phyloP scores from a whole-genome alignment of 64 coral and sea anemone species.

The Pachyseris speciosa region DNA sequence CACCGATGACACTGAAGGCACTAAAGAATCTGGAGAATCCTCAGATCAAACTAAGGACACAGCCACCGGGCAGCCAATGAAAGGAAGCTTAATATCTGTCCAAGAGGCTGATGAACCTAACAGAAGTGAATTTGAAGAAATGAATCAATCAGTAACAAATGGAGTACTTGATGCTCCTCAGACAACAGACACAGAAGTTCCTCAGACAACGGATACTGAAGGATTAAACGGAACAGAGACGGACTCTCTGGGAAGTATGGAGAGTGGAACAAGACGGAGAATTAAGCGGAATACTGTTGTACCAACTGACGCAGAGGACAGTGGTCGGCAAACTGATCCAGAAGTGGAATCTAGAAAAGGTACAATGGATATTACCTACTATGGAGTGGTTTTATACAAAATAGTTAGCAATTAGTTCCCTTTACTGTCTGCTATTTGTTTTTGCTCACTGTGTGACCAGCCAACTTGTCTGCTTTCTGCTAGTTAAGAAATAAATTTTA shows the following conservation, averaged over 20 bases:
- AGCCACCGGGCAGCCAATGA: slow-evolving; percentile 21
- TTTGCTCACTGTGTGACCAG: no score
- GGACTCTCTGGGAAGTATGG: slow-evolving; percentile 86
- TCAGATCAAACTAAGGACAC: slow-evolving; percentile 47
- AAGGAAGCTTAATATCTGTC: slow-evolving; percentile 94
- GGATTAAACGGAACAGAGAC: slow-evolving; percentile 86
- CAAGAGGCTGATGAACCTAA: slow-evolving; percentile 80
- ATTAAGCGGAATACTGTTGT: slow-evolving; percentile 94
- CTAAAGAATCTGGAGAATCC: slow-evolving; percentile 71
- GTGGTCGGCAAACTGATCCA: slow-evolving; percentile 74
- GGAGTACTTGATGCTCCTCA: slow-evolving; percentile 25
- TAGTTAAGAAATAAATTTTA: no score
- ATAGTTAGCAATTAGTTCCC: no score
- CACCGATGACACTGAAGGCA: slow-evolving; percentile 79
- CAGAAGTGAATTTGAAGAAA: slow-evolving; percentile 53
- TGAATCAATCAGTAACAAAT: slow-evolving; percentile 34
- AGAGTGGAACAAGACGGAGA: slow-evolving; percentile 69
- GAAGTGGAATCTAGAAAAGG: slow-evolving; percentile 93
- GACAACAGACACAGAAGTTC: slow-evolving; percentile 65
- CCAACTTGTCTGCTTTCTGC: no score
- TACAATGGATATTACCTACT: not conserved
- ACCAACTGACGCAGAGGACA: slow-evolving; percentile 87
- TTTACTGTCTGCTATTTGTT: no score
- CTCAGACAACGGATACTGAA: slow-evolving; percentile 91
- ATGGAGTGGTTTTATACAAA: no score